A percentile compares a stretch with the other conserved stretches of the same genome.
phyloP scores from a whole-genome alignment of 2,888 invertebrate species.

The Lepidonotus clava region DNA sequence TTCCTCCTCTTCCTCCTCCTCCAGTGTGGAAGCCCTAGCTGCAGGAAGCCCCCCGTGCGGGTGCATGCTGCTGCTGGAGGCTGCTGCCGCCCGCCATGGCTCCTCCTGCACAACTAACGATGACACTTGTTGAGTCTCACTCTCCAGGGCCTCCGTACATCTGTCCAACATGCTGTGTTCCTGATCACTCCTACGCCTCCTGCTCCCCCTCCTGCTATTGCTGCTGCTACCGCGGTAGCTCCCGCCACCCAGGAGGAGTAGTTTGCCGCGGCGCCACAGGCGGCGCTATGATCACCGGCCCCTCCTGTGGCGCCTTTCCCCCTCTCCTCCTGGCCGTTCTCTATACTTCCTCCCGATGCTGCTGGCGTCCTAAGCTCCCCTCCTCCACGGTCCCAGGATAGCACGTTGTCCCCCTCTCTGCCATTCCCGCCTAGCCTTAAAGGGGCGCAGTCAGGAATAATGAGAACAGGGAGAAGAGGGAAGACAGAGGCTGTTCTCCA shows the following conservation, averaged over 20 bases:
- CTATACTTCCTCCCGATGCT: background rate
- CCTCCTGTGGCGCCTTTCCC: background rate
- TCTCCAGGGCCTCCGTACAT: conserved; percentile 18
- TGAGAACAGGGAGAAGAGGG: too few relatives aligned
- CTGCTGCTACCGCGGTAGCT: background rate
- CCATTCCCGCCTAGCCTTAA: background rate
- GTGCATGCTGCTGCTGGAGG: background rate
- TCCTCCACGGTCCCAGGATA: background rate
- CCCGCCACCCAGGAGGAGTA: background rate
- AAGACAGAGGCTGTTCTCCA: too few relatives aligned
- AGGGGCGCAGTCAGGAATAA: background rate
- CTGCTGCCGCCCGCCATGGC: background rate
- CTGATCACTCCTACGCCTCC: conserved; percentile 10
- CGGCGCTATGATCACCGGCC: background rate
- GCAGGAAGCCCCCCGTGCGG: background rate
- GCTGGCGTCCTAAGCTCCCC: too few relatives aligned
- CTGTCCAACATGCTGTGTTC: conserved; percentile 23
- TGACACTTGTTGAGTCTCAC: conserved; percentile 23
- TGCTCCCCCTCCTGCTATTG: background rate
- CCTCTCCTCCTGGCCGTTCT: background rate
- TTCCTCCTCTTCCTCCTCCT: background rate
- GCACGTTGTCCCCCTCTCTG: background rate
- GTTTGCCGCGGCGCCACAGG: conserved; percentile 2
- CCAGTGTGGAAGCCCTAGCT: background rate
- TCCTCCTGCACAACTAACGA: background rate